Base-by-base conservation (phyloP, 2,888 invertebrate species). In the Drosophila acutilabella region DNA sequence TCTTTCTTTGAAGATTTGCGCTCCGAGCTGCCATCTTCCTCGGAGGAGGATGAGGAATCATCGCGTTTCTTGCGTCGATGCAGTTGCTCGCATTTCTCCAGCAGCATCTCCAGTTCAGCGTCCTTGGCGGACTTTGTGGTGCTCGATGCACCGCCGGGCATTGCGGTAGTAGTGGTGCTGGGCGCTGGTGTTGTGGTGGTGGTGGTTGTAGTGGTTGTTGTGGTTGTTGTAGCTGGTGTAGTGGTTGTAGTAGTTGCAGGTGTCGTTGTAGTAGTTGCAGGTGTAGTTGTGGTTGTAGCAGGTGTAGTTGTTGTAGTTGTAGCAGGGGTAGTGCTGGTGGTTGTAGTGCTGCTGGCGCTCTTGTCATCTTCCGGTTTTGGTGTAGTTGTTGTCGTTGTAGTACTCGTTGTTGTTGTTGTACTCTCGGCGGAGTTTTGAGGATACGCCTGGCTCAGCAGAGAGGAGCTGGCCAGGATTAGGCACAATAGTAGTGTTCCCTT, bases 31-130 rank as follows among this genome's bases (percentile, higher is more conserved):
- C 65, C 71, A 18, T 86, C 73, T 41, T 83, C 70, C 20, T 74
- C 81, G 13, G 83, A 59, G 16, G 81, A 81, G 23, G 81, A 81
- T 3, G 71, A 69, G 3, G 65, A 75, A 11, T 56, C 68, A 33
- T 67, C 71, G 0, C 85, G 83, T 56, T 81, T 89, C 42, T 54
- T 71, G 8, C 80, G 78, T 1, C 52, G 45, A 5, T 69, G 73
- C 52, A 89, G 10, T 51, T 84, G 57, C 10, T 77, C 74, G 57
- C 89, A 88, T 14, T 84, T 74, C 7, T 70, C 38, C 26, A 89
- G 44, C 20, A 84, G 64, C 16, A 60, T 62, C 14, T 68, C 41
- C 23, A 61, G 64, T 10, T 62, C 74, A 7, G 64, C 64, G 1
- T 42, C 53, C 5, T 26, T 18, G 2, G 61, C 8, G n/a, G 73